Percentiles rank a stretch among this genome's conserved stretches.
phyloP scores from a whole-genome alignment of 2,888 invertebrate species.

The Asteroscopus sphinx region DNA sequence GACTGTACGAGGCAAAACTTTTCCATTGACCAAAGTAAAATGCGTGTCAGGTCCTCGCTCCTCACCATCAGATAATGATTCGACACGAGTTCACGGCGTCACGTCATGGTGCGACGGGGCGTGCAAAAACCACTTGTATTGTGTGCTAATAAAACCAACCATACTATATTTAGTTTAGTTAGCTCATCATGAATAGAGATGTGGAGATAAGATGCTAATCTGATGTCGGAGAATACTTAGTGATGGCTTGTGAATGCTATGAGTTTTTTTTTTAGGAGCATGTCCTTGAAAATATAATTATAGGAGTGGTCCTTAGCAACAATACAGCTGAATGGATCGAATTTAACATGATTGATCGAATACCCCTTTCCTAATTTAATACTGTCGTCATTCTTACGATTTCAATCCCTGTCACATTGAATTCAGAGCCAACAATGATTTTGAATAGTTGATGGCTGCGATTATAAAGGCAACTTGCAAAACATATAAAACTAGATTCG shows the following conservation, averaged over 20 bases:
- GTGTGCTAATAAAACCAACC: conserved; percentile 18
- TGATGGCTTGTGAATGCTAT: conserved; percentile 4
- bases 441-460: background rate
- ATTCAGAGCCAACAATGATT: no score
- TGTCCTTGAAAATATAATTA: conserved; percentile 5
- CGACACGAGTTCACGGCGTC: background rate
- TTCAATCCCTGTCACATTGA: no score
- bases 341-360: no score
- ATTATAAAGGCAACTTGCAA: conserved; percentile 7
- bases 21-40: conserved; percentile 4
- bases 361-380: no score
- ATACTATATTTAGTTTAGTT: background rate
- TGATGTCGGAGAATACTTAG: conserved; percentile 1
- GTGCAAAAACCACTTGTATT: conserved; percentile 14
- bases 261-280: conserved; percentile 11
- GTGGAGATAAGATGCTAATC: conserved; percentile 20
- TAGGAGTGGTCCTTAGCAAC: conserved; percentile 1
- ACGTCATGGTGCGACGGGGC: conserved; percentile 1
- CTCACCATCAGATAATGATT: conserved; percentile 7
- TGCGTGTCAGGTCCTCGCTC: conserved; percentile 2
- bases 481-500: conserved; percentile 5
- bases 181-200: conserved; percentile 10
- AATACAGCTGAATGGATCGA: background rate
- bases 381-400: no score
- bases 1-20: background rate